These are phyloP conservation scores for Carduelis carduelis DNA, from an alignment of 2,797 vertebrate species.

Conservation along the genomic window DNA sequence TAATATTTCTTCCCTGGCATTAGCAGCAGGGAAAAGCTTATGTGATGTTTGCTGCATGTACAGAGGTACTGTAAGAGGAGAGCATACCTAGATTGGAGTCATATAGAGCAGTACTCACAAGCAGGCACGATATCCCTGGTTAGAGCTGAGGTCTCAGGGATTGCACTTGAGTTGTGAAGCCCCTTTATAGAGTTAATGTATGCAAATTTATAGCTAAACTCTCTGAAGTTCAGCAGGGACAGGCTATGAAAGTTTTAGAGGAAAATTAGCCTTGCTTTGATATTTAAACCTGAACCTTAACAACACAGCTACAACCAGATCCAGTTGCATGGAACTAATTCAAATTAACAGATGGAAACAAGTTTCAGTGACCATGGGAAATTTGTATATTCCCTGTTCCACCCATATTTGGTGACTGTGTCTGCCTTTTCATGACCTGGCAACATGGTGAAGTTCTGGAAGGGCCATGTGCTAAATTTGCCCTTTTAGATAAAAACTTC, in stretches of 20 bases:
- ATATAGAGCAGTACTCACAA: background rate
- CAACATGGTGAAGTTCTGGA: background rate
- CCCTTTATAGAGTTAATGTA: background rate
- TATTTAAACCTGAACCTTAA: background rate
- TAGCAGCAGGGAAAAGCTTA: background rate
- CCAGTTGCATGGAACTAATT: background rate
- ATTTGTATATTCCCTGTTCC: background rate
- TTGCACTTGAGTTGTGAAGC: background rate
- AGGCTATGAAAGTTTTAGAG: background rate
- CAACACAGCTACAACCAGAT: background rate
- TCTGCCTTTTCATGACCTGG: background rate
- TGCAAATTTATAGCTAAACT: background rate
- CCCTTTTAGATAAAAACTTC: slow-evolving; percentile 59
- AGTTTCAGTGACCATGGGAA: background rate
- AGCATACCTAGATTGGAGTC: background rate
- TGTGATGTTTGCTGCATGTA: background rate
- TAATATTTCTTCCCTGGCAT: background rate
- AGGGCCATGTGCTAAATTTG: background rate
- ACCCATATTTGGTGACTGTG: background rate
- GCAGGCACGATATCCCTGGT: background rate
- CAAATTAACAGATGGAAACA: background rate
- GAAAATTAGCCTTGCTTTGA: background rate
- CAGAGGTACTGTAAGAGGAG: background rate
- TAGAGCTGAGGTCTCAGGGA: background rate
- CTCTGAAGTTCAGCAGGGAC: background rate